Conservation (phyloP, 2,888 invertebrate genomes). For the Caenorhabditis becei region DNA sequence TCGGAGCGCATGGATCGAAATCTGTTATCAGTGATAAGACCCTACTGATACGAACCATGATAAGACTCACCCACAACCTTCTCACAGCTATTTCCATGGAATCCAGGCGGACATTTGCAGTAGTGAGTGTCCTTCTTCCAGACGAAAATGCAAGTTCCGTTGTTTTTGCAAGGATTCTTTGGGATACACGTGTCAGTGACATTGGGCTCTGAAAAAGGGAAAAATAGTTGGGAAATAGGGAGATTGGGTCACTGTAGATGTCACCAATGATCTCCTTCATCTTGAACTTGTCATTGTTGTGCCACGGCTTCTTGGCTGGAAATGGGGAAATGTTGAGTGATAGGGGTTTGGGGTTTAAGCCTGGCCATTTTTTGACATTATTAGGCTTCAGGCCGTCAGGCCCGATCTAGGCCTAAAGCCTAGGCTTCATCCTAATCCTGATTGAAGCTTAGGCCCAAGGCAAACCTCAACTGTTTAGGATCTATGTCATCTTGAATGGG, state of each 20-base stretch:
- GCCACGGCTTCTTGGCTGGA: constrained; percentile 75
- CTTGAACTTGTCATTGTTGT: constrained; percentile 72
- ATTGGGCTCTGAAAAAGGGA: constrained; percentile 65
- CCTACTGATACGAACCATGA: background rate
- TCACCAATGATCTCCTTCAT: constrained; percentile 71
- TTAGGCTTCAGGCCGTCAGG: too few relatives aligned
- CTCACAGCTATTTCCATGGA: constrained; percentile 76
- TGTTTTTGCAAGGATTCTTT: constrained; percentile 78
- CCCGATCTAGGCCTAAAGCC: too few relatives aligned
- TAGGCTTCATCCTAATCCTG: too few relatives aligned
- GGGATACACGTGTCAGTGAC: constrained; percentile 70
- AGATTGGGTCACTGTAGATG: constrained; percentile 62
- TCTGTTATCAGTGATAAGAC: constrained; percentile 62
- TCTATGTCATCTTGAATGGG: too few relatives aligned
- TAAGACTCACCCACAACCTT: constrained; percentile 72
- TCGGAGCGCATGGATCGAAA: constrained; percentile 74
- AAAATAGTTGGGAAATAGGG: background rate
- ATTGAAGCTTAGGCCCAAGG: too few relatives aligned
- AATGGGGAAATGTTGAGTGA: constrained; percentile 10
- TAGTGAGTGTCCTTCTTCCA: constrained; percentile 73
- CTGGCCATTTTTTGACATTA: too few relatives aligned
- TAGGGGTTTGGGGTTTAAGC: too few relatives aligned
- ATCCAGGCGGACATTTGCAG: constrained; percentile 77
- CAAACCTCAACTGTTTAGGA: too few relatives aligned
- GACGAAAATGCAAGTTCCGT: constrained; percentile 77